phyloP scores from a whole-genome alignment of 2,888 invertebrate genomes.

The Hanleya hanleyi region DNA sequence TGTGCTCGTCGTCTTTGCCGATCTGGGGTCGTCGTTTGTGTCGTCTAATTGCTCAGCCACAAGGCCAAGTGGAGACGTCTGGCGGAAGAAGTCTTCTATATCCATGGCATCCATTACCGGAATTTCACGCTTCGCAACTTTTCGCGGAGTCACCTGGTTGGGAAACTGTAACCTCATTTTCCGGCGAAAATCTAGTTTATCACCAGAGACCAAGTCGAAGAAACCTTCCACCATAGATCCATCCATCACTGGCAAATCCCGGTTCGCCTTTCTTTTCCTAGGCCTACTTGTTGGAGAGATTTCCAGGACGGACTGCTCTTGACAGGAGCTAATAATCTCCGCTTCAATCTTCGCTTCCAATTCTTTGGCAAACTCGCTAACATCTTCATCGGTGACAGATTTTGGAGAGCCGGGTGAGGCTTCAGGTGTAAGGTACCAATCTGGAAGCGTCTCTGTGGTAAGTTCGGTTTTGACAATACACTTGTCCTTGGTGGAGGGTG shows the following conservation, averaged over 20 bases:
- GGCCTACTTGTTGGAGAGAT: background rate
- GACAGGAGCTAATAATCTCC: background rate
- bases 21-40: background rate
- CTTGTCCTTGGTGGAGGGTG: conserved; percentile 33
- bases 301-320: background rate
- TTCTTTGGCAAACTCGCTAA: conserved; percentile 25
- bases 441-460: conserved; percentile 42
- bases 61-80: conserved; percentile 3
- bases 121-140: conserved; percentile 29
- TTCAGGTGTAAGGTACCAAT: conserved; percentile 64
- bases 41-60: background rate
- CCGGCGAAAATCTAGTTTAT: background rate
- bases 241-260: conserved; percentile 45
- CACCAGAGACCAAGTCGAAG: conserved; percentile 38
- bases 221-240: conserved; percentile 36
- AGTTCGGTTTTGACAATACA: conserved; percentile 61
- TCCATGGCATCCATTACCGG: conserved; percentile 42
- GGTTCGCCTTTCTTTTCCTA: conserved; percentile 36
- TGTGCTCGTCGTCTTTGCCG: background rate
- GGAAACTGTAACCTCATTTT: background rate
- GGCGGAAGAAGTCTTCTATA: conserved; percentile 41
- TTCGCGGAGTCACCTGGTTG: background rate
- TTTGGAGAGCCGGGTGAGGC: conserved; percentile 63
- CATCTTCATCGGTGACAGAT: conserved; percentile 18
- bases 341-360: conserved; percentile 4